Evolutionary conservation across 2,888 invertebrate species (phyloP).

Genomic region (Teleogryllus oceanicus): DNA sequence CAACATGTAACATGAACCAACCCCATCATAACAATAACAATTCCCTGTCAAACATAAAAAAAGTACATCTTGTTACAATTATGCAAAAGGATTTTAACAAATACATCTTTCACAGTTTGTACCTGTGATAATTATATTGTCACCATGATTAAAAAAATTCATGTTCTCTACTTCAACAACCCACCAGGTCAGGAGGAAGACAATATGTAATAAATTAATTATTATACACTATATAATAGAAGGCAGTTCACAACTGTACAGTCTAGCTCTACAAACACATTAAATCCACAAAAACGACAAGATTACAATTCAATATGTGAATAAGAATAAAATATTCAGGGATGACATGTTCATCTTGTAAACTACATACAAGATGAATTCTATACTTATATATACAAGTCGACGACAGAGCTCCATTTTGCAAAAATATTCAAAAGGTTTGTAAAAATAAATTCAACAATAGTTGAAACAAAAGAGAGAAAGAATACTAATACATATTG

Average conservation of each 20-base stretch:
- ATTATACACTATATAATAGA: background rate
- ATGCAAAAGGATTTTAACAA: conserved; percentile 12
- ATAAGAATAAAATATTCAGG: background rate
- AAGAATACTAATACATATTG: conserved; percentile 1
- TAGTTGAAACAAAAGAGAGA: background rate
- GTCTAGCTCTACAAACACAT: too few species aligned
- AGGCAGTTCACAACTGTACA: background rate
- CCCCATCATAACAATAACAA: conserved; percentile 25
- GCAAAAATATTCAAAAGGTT: too few species aligned
- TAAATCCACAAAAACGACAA: background rate
- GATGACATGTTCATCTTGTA: too few species aligned
- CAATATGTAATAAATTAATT: conserved; percentile 25
- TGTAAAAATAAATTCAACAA: too few species aligned
- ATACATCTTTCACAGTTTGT: conserved; percentile 18
- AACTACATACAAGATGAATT: too few species aligned
- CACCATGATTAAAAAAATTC: conserved; percentile 34
- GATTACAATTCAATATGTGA: background rate
- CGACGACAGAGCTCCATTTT: too few species aligned
- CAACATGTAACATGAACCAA: background rate
- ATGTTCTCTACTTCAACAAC: background rate
- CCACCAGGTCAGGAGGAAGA: conserved; percentile 23
- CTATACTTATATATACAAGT: too few species aligned
- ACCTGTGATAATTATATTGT: conserved; percentile 34
- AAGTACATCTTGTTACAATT: background rate
- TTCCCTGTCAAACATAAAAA: conserved; percentile 19